Base-by-base conservation (phyloP, 2,888 invertebrate genomes). In the Clivina fossor region DNA sequence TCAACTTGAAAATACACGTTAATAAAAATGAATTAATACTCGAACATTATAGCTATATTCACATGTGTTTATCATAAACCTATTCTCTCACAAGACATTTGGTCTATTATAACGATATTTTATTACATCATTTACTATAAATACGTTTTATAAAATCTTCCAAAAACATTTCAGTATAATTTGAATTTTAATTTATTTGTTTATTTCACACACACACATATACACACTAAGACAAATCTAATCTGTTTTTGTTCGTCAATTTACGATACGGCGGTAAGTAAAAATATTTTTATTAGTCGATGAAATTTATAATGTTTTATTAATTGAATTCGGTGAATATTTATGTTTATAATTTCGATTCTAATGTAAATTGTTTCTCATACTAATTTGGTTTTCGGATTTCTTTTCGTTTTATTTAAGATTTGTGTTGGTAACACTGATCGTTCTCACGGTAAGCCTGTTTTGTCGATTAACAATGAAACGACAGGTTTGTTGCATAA, bases 241-340 rank as follows among this genome's bases (percentile, higher is more conserved):
- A 53, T 53, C 44, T n/a, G n/a, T 44, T 53, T 50, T 44, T 44
- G 51, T 51, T 38, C 38, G 2, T 16, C 38, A 49, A 40, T 49
- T 51, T 51, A 51, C 32, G n/a, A n/a, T n/a, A n/a, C n/a, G n/a
- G n/a, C n/a, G n/a, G n/a, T 16, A 40, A 38, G 50, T 26, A 28
- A 19, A 33, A 26, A 44, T 53, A 53, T 53, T 44, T 53, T 44
- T 53, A 43, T 53, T 43, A 53, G 26, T 13, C 44, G 44, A 24
- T 53, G 53, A 53, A 53, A 53, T 51, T 51, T 51, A 51, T 51
- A 51, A 51, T 41, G 41, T 15, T 40, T 51, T 51, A 51, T 51
- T 51, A 51, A 51, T 51, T 51, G 43, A 51, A 43, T 51, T 41
- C 43, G 4, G 4, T 11, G 43, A 51, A 16, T 2, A 51, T 53